Evolutionary conservation across 2,113 vertebrate genomes (phyloP).

Genomic region (Lamprotornis superbus): DNA sequence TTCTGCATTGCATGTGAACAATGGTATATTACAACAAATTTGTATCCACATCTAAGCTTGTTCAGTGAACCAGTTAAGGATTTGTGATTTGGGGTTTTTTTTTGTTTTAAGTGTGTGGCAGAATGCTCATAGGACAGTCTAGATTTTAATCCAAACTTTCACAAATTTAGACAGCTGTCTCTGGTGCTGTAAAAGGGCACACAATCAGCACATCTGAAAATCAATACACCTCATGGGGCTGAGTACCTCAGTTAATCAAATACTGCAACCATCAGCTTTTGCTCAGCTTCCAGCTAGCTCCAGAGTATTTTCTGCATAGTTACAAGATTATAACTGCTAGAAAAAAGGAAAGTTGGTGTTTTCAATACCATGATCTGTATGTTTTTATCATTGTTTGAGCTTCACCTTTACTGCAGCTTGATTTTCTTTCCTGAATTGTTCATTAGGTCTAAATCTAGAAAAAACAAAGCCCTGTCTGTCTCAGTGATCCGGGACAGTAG

Average conservation of each 20-base stretch:
- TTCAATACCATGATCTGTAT: not conserved
- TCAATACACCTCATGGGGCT: not conserved
- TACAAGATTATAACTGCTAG: not conserved
- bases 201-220: conserved; percentile 8
- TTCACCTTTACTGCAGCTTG: not conserved
- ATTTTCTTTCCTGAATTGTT: not conserved
- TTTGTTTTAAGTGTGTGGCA: not conserved
- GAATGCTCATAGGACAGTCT: not conserved
- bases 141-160: conserved; percentile 6
- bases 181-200: not conserved
- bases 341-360: not conserved
- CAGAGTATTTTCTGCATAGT: not conserved
- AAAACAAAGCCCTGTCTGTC: not conserved
- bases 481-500: not conserved
- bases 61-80: not conserved
- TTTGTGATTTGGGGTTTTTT: not conserved
- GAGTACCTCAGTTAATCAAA: not conserved
- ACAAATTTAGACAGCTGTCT: not conserved
- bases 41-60: not conserved
- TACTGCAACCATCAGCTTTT: not conserved
- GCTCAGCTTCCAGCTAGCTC: not conserved
- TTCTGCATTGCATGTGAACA: not conserved
- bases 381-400: not conserved
- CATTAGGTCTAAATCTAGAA: not conserved
- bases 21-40: not conserved